Percentiles rank a stretch among this genome's conserved stretches.
phyloP scores from a whole-genome alignment of 2,797 vertebrate genomes.

The Pangasius macronema region DNA sequence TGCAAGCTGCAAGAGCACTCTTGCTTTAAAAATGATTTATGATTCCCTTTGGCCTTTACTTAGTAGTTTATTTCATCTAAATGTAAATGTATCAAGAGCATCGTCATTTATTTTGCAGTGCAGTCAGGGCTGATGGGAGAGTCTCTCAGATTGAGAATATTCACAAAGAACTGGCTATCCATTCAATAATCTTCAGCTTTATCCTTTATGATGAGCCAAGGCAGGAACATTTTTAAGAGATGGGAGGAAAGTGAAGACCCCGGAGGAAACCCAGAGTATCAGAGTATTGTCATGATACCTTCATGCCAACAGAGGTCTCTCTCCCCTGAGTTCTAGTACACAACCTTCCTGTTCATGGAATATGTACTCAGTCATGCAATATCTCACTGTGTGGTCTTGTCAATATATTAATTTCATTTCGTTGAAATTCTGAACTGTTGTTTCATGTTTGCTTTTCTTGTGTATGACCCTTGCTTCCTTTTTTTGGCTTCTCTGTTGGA shows the following conservation, averaged over 20 bases:
- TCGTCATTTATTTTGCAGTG: slow-evolving; percentile 14
- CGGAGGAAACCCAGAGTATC: background rate
- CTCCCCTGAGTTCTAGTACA: background rate
- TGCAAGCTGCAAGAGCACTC: background rate
- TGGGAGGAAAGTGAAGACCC: background rate
- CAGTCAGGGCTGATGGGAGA: background rate
- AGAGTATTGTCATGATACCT: background rate
- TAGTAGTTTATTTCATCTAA: slow-evolving; percentile 41
- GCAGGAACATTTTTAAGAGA: background rate
- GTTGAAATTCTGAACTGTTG: no score
- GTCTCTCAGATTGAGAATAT: slow-evolving; percentile 6
- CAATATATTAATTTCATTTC: background rate
- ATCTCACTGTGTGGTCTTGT: background rate
- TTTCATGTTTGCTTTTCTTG: background rate
- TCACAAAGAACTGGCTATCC: background rate
- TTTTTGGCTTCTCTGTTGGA: background rate
- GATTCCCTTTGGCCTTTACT: slow-evolving; percentile 3
- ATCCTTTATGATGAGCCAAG: background rate
- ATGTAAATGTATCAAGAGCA: slow-evolving; percentile 35
- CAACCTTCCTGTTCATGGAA: background rate
- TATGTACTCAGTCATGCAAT: background rate
- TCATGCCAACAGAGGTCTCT: background rate
- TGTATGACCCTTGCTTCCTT: background rate
- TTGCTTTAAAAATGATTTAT: slow-evolving; percentile 17
- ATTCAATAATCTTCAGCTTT: background rate